Conservation (phyloP, 2,113 vertebrate species). For the Periophthalmodon schlosseri region DNA sequence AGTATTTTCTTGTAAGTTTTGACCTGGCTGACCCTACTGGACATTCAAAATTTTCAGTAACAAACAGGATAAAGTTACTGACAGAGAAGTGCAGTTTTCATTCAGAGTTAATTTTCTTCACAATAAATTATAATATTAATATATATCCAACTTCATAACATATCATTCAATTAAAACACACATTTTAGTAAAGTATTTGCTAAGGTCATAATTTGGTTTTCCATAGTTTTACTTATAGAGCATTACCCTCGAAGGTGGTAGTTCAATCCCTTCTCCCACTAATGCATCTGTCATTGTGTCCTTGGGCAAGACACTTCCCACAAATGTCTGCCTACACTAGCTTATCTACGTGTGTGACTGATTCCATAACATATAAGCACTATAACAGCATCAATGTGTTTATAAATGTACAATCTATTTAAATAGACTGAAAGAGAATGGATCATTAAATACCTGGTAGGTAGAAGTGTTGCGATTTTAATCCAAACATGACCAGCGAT, state of each 20-base stretch:
- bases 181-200: neutral
- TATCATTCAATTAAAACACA: too few relatives aligned
- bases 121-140: too few relatives aligned
- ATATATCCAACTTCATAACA: too few relatives aligned
- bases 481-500: conserved; percentile 86
- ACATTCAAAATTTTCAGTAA: neutral
- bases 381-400: too few relatives aligned
- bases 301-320: neutral
- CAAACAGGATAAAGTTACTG: neutral
- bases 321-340: neutral
- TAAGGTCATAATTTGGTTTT: too few relatives aligned
- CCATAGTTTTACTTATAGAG: too few relatives aligned
- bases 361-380: too few relatives aligned
- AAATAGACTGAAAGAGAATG: conserved; percentile 14
- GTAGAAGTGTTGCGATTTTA: conserved; percentile 91
- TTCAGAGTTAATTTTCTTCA: too few relatives aligned
- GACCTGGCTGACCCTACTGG: neutral
- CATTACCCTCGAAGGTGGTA: too few relatives aligned
- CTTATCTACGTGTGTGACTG: neutral
- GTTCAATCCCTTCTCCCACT: neutral
- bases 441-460: conserved; percentile 80
- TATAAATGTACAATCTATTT: neutral
- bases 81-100: too few relatives aligned
- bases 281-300: neutral
- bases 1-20: neutral